Conservation (phyloP, 2,113 vertebrate species). For the Accipiter virgatus region DNA sequence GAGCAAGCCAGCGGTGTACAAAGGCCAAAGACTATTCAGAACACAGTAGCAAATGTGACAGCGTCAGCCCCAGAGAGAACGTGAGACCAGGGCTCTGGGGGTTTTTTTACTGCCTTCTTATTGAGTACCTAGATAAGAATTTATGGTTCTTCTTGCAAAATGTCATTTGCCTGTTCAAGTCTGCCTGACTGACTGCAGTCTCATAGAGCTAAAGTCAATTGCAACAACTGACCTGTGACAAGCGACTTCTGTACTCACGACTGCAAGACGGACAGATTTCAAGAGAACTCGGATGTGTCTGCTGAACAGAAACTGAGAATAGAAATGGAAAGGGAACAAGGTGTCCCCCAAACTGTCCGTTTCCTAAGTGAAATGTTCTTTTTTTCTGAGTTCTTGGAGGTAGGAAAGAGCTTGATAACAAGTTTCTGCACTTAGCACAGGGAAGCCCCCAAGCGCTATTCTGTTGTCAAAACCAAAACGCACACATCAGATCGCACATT, state of each 20-base stretch:
- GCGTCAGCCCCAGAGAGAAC: background rate
- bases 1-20: background rate
- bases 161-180: background rate
- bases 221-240: background rate
- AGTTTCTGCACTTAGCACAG: background rate
- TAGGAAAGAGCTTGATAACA: background rate
- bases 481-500: background rate
- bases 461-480: background rate
- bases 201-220: background rate
- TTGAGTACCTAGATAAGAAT: background rate
- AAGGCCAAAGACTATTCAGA: background rate
- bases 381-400: background rate
- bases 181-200: background rate
- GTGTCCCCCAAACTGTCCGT: rapidly evolving
- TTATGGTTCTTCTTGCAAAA: background rate
- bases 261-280: background rate
- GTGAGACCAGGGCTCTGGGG: background rate
- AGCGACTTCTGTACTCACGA: background rate
- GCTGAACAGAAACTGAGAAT: background rate
- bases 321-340: background rate
- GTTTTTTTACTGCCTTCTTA: background rate
- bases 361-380: background rate
- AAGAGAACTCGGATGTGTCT: background rate
- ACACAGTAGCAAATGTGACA: background rate
- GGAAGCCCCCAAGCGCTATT: background rate